Percentiles rank a stretch among this genome's conserved stretches.
Evolutionary conservation across 2,888 invertebrate species (phyloP).

Genomic region (Geotrupes spiniger): DNA sequence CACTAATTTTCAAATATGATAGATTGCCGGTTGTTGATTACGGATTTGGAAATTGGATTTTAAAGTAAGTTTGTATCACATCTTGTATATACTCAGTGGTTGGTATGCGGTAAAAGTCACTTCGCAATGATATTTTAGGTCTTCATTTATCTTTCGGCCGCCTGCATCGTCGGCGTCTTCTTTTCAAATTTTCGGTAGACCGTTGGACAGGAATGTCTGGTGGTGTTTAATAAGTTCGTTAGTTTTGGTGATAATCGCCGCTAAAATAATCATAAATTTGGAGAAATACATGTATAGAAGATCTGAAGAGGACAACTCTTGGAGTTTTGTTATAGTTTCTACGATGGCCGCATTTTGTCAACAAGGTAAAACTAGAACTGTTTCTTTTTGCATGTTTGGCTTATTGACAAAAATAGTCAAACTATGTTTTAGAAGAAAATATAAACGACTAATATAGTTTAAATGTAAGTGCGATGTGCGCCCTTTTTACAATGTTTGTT

Average conservation of each 20-base stretch:
- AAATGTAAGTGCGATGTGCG: too few relatives aligned
- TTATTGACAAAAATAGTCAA: too few relatives aligned
- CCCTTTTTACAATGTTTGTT: too few relatives aligned
- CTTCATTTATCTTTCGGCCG: constrained; percentile 66
- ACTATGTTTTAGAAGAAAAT: too few relatives aligned
- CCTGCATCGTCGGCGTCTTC: constrained; percentile 60
- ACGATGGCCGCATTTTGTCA: constrained; percentile 43
- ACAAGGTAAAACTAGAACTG: constrained; percentile 34
- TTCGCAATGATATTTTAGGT: constrained; percentile 46
- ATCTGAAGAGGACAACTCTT: constrained; percentile 43
- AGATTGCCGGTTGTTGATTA: constrained; percentile 50
- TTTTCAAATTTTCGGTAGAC: constrained; percentile 63
- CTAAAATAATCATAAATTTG: constrained; percentile 34
- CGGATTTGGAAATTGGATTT: constrained; percentile 60
- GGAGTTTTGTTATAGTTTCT: constrained; percentile 52
- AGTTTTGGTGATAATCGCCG: constrained; percentile 32
- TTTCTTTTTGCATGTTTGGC: neutral
- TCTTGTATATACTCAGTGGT: neutral
- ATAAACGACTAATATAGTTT: too few relatives aligned
- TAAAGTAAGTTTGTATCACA: constrained; percentile 51
- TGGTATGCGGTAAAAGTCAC: neutral
- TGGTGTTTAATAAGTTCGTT: constrained; percentile 43
- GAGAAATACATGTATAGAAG: constrained; percentile 27
- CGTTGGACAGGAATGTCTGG: constrained; percentile 60
- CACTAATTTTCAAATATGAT: constrained; percentile 63